Base-by-base conservation (phyloP, 2,113 vertebrate genomes). In the Hemibagrus wyckioides region DNA sequence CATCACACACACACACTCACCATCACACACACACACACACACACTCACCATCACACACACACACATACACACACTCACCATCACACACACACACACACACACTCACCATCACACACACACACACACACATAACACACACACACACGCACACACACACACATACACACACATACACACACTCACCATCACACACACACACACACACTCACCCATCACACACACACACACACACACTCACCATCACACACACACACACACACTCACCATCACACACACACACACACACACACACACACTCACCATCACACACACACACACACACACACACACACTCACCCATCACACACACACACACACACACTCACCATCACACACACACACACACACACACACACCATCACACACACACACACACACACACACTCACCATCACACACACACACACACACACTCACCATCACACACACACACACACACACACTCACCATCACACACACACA, bases 1-100 rank as follows among this genome's bases (percentile, higher is more conserved):
- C 44, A 57, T 61, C 56, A 82, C 81, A 48, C 25, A 63, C 57
- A 82, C 52, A 61, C 69, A 48, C 50, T 48, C 19, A 73, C n/a
- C n/a, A n/a, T n/a, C 83, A 73, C 63, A 50, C 83, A 56, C n/a
- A n/a, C n/a, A n/a, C 17, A 30, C n/a, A 57, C 75, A 61, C 57
- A 23, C 61, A 28, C 41, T 36, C 21, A 10, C 23, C 44, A 57
- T 61, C 56, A 82, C 81, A 48, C 25, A 63, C 57, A 82, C 52
- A 61, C 69, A 48, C 50, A 48, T 8, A 28, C 13, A 33, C 81
- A 13, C 44, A 0, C n/a, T 3, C 13, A 48, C 9, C 19, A 73
- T n/a, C 83, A 73, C 63, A 50, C 83, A 56, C n/a, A n/a, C n/a
- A n/a, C 17, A 30, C n/a, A 57, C 75, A 61, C 57, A 23, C 61